phyloP scores from a whole-genome alignment of 2,888 invertebrate species.

The Amiota communis region DNA sequence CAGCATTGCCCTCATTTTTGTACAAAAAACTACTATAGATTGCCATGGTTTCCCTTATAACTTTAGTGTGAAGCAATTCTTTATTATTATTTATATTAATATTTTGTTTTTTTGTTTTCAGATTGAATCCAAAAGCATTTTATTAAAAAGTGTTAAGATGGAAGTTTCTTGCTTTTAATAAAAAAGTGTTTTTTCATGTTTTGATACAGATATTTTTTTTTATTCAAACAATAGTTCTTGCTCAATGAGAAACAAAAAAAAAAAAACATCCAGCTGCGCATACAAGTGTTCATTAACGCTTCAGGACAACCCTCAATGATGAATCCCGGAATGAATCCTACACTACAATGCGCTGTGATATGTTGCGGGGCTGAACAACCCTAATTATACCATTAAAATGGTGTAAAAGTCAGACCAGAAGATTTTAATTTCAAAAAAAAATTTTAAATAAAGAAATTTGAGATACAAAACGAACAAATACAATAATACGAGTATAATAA shows the following conservation, averaged over 20 bases:
- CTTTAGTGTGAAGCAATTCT: no score
- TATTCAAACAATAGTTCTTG: slow-evolving; percentile 43
- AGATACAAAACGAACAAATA: neutral
- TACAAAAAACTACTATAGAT: no score
- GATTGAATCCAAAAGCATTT: slow-evolving; percentile 10
- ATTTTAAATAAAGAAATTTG: neutral
- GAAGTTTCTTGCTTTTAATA: slow-evolving; percentile 55
- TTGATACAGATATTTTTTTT: slow-evolving; percentile 37
- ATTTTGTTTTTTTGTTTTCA: slow-evolving; percentile 4
- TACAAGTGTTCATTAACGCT: slow-evolving; percentile 48
- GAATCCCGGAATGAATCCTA: no score
- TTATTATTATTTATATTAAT: neutral
- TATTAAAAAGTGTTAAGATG: slow-evolving; percentile 45
- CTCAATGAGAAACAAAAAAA: slow-evolving; percentile 10
- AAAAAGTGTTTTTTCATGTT: slow-evolving; percentile 45
- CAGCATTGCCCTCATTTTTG: neutral
- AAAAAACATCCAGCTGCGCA: slow-evolving; percentile 56
- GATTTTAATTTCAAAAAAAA: neutral
- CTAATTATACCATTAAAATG: slow-evolving; percentile 55
- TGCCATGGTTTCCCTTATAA: no score
- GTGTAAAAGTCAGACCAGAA: slow-evolving; percentile 56
- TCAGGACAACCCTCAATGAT: slow-evolving; percentile 1
- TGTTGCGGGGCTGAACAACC: slow-evolving; percentile 34
- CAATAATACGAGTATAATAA: no score
- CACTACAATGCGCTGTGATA: no score